Conservation (phyloP, 2,888 invertebrate genomes). For the Aphidius colemani region DNA sequence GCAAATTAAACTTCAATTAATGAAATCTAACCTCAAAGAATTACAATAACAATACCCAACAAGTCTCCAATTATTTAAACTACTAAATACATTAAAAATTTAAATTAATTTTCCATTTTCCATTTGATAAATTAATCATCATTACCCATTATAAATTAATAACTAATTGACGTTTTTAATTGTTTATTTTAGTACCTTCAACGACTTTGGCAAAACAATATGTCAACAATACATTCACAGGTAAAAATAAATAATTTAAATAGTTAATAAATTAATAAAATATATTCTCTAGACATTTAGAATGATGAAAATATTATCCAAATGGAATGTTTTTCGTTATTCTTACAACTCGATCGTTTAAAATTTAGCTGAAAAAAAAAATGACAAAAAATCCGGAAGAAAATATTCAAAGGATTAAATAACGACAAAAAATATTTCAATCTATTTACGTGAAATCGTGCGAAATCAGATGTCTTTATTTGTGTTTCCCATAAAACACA, state of each 20-base stretch:
- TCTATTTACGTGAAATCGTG: constrained; percentile 43
- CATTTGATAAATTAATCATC: too few species aligned
- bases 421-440: constrained; percentile 20
- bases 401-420: constrained; percentile 17
- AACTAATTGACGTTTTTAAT: neutral
- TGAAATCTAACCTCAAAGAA: constrained; percentile 30
- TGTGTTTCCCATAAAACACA: constrained; percentile 31
- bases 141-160: too few species aligned
- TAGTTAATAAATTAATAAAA: constrained; percentile 8
- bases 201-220: constrained; percentile 34
- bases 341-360: neutral
- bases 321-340: neutral
- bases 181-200: constrained; percentile 35
- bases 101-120: too few species aligned
- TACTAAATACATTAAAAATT: neutral
- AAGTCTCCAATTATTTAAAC: neutral
- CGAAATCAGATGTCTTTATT: constrained; percentile 35
- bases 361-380: constrained; percentile 11
- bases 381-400: constrained; percentile 15
- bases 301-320: neutral
- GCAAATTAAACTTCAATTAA: neutral
- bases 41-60: too few species aligned
- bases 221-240: constrained; percentile 41
- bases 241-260: constrained; percentile 32
- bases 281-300: neutral